These are phyloP conservation scores for Carduelis carduelis DNA, from an alignment of 2,797 vertebrate genomes.

Conservation along the genomic window DNA sequence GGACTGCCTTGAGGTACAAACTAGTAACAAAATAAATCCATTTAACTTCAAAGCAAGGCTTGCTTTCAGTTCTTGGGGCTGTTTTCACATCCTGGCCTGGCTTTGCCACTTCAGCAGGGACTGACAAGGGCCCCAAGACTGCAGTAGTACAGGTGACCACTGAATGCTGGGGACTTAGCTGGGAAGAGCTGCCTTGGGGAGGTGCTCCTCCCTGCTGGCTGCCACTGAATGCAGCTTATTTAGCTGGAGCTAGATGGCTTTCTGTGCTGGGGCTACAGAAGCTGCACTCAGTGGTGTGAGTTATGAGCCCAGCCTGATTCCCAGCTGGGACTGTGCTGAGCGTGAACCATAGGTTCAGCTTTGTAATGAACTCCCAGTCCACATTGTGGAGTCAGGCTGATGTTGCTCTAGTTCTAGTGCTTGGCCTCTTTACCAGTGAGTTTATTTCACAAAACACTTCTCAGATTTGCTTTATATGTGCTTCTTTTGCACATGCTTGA, in stretches of 20 bases:
- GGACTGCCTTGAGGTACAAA: background rate
- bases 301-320: background rate
- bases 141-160: background rate
- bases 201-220: background rate
- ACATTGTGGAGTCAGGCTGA: background rate
- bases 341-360: background rate
- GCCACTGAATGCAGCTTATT: background rate
- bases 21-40: background rate
- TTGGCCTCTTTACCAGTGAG: background rate
- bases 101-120: background rate
- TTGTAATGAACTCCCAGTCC: background rate
- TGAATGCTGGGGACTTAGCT: background rate
- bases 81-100: background rate
- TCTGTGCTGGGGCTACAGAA: background rate
- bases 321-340: background rate
- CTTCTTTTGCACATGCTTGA: background rate
- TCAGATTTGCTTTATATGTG: background rate
- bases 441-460: background rate
- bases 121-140: background rate
- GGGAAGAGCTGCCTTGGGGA: background rate
- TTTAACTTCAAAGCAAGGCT: background rate
- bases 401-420: background rate
- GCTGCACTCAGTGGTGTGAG: accelerated
- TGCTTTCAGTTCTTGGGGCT: accelerated
- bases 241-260: background rate